Evolutionary conservation across 2,797 vertebrate species (phyloP), one percentile per base, ranked within the genome.

Genomic region (Poecile montanus): DNA sequence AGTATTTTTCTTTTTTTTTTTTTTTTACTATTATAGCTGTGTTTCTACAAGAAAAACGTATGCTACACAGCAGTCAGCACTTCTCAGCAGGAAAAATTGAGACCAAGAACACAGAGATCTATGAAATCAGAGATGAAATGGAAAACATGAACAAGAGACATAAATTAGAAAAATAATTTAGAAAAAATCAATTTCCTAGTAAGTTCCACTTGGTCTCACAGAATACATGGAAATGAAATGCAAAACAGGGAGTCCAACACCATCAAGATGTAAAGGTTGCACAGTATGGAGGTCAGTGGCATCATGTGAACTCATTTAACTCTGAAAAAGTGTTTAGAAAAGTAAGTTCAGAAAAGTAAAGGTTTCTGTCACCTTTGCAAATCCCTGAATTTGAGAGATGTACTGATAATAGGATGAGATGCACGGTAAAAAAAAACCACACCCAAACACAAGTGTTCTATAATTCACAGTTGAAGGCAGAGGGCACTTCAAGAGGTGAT

Each of bases 161-260:
- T 96, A 95, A 88, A 87, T 96, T 91, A 96, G 84, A 96, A 97
- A 97, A 97, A 89, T 85, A 1, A 95, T 50, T 94, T 27, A 63
- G 77, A 85, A 88, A 96, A 92, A 56, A 65, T 93, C 85, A 47
- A 73, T 97, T 96, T 97, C 89, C 92, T 94, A 91, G 63, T 81
- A 96, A 94, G 85, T 88, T 97, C 86, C 95, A 95, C 75, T 86
- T 83, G 60, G 68, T 89, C 92, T 96, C 89, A 77, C 88, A 93
- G 68, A 97, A 96, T 21, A 74, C 75, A 91, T 85, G 71, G 50
- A 96, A 96, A 89, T 82, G 48, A 89, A 90, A 93, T 84, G 85
- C 77, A 97, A 94, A 97, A 96, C 79, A 95, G 89, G 75, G 57
- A 96, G 75, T 61, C 60, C 34, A 21, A 70, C 48, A 76, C 25